A percentile compares a stretch with the other conserved stretches of the same genome.
Conservation (phyloP, 2,113 vertebrate genomes). For the Brienomyrus longianalis region DNA sequence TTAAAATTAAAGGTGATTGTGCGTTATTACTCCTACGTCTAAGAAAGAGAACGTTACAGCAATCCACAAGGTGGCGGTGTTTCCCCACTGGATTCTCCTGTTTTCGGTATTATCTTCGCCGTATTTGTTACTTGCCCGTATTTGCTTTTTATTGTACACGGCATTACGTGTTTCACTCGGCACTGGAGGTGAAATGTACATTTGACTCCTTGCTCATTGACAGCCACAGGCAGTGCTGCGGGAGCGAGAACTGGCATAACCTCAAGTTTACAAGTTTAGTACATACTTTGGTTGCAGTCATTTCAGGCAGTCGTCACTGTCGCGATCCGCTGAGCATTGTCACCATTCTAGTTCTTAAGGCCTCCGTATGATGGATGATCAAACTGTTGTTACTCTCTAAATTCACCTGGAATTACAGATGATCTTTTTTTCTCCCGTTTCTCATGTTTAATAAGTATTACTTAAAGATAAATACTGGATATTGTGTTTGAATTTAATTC, state of each 20-base stretch:
- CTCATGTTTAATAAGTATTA: not conserved
- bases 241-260: not conserved
- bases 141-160: not conserved
- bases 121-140: not conserved
- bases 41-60: not conserved
- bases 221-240: not conserved
- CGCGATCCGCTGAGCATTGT: not conserved
- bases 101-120: not conserved
- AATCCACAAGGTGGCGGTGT: conserved; percentile 63
- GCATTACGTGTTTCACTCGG: not conserved
- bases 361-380: not conserved
- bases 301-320: not conserved
- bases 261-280: not conserved
- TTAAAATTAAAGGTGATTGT: not conserved
- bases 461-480: not conserved
- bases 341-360: not conserved
- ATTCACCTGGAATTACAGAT: not conserved
- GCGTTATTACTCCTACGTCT: not conserved
- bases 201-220: not conserved
- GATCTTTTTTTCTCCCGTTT: not conserved
- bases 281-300: not conserved
- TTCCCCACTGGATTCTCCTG: conserved; percentile 34
- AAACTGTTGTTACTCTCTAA: not conserved
- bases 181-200: not conserved
- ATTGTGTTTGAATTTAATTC: not conserved